Conservation (phyloP, 2,797 vertebrate genomes). For the Pantherophis vulpinus region DNA sequence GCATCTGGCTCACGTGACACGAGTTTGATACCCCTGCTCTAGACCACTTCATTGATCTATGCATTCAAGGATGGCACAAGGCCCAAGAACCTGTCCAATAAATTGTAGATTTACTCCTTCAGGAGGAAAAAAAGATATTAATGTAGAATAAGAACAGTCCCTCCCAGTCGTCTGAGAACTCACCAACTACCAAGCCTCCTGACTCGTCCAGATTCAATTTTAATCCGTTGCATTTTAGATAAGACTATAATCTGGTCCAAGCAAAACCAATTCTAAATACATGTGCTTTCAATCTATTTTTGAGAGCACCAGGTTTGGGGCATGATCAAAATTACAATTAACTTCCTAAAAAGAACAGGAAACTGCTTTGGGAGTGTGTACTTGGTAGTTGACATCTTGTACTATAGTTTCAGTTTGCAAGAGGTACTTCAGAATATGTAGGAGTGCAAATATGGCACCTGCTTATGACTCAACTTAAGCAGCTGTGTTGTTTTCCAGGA, state of each 20-base stretch:
- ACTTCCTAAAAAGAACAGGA: not conserved
- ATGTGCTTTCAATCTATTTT: not conserved
- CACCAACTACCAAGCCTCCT: not conserved
- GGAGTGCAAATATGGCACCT: not conserved
- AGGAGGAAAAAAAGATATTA: not conserved
- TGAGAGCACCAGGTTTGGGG: not conserved
- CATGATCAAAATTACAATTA: not conserved
- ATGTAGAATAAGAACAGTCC: not conserved
- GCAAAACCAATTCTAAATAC: not conserved
- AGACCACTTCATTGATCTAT: not conserved
- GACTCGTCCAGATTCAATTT: not conserved
- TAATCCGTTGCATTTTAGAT: not conserved
- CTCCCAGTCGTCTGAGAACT: not conserved
- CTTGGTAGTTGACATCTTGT: not conserved
- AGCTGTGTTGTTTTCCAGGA: not conserved
- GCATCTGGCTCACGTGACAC: too few relatives aligned
- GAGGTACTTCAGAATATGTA: not conserved
- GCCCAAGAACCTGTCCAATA: not conserved
- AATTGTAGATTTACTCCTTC: not conserved
- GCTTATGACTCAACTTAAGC: not conserved
- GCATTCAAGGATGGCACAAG: not conserved
- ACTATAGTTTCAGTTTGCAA: not conserved
- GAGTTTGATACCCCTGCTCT: too few relatives aligned
- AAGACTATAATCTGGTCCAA: not conserved
- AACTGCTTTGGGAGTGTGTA: not conserved